Evolutionary conservation across 1,140 invertebrate species (phyloP).

Genomic region (Spodoptera litura): DNA sequence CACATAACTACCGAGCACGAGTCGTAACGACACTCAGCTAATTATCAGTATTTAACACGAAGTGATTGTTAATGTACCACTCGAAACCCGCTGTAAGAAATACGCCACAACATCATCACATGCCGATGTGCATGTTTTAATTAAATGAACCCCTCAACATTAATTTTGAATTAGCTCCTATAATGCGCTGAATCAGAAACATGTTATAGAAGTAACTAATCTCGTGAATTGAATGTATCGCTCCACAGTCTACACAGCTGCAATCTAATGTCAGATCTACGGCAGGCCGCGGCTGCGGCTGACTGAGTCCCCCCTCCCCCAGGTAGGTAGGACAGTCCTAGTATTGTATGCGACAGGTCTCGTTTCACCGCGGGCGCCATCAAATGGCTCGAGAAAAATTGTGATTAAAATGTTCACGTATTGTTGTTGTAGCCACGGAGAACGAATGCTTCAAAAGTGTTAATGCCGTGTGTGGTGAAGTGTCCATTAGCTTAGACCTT

Average conservation of each 20-base stretch:
- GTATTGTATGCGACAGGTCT: conserved; percentile 45
- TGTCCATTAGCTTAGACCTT: too few relatives aligned
- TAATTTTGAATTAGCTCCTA: too few relatives aligned
- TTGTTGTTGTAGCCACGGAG: conserved; percentile 18
- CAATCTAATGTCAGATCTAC: conserved; percentile 38
- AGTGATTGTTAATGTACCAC: too few relatives aligned
- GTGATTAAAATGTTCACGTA: conserved; percentile 30
- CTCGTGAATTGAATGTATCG: conserved; percentile 33
- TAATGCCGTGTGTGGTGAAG: background rate
- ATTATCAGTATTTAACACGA: too few relatives aligned
- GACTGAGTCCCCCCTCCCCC: background rate
- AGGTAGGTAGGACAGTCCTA: background rate
- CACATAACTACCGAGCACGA: too few relatives aligned
- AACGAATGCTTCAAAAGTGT: conserved; percentile 8
- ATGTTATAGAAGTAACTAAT: background rate
- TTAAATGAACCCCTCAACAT: too few relatives aligned
- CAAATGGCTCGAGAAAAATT: conserved; percentile 40
- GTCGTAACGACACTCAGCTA: too few relatives aligned
- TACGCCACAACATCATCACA: too few relatives aligned
- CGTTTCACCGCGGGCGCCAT: conserved; percentile 28
- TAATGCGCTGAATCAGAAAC: too few relatives aligned
- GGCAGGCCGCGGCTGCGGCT: background rate
- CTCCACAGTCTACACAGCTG: background rate
- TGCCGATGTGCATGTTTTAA: too few relatives aligned
- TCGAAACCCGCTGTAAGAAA: too few relatives aligned